Evolutionary conservation across 2,888 invertebrate genomes (phyloP).

Genomic region (Argynnis bischoffii): DNA sequence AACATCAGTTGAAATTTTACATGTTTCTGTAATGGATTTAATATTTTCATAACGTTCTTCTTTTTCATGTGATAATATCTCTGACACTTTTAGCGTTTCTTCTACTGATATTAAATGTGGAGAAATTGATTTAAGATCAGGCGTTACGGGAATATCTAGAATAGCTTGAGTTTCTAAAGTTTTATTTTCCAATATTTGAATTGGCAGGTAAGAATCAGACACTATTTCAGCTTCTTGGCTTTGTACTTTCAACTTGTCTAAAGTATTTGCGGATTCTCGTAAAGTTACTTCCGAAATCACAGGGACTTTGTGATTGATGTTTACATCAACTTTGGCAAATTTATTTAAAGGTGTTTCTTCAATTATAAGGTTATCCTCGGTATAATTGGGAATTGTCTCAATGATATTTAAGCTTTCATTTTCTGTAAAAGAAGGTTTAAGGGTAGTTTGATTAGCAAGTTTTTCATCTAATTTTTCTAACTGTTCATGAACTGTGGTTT

Average conservation of each 20-base stretch:
- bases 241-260: slow-evolving; percentile 51
- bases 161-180: slow-evolving; percentile 69
- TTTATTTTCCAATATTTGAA: slow-evolving; percentile 69
- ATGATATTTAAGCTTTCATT: slow-evolving; percentile 84
- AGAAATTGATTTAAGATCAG: slow-evolving; percentile 56
- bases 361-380: slow-evolving; percentile 76
- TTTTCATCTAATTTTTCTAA: slow-evolving; percentile 76
- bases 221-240: slow-evolving; percentile 63
- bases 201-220: slow-evolving; percentile 55
- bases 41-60: slow-evolving; percentile 54
- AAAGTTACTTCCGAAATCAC: slow-evolving; percentile 72
- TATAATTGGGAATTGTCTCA: slow-evolving; percentile 66
- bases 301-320: slow-evolving; percentile 77
- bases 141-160: slow-evolving; percentile 50
- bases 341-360: slow-evolving; percentile 61
- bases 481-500: slow-evolving; percentile 77
- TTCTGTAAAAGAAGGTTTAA: slow-evolving; percentile 79
- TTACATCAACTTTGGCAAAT: slow-evolving; percentile 78
- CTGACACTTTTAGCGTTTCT: slow-evolving; percentile 60
- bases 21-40: slow-evolving; percentile 45
- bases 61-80: slow-evolving; percentile 66
- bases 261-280: slow-evolving; percentile 55
- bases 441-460: slow-evolving; percentile 78
- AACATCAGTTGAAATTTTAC: slow-evolving; percentile 70
- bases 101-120: slow-evolving; percentile 55